A percentile compares a stretch with the other conserved stretches of the same genome.
phyloP scores from a whole-genome alignment of 2,113 vertebrate species.

The Agelaius phoeniceus region DNA sequence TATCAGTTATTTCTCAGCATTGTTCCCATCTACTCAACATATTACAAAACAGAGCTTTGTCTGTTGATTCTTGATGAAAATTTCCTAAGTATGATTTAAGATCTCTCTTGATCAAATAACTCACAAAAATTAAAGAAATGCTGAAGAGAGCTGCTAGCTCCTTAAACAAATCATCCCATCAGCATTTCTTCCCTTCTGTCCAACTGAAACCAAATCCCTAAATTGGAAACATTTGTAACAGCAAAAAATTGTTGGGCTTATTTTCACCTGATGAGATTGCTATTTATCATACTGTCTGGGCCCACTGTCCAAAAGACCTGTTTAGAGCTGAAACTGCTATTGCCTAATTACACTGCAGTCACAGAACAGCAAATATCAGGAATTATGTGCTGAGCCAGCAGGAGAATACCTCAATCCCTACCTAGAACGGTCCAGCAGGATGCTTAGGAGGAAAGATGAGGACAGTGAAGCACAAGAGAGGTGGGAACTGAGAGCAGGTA shows the following conservation, averaged over 20 bases:
- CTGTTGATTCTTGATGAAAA: background rate
- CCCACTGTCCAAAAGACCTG: background rate
- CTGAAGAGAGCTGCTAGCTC: background rate
- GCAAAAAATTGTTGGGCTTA: background rate
- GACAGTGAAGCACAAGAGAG: background rate
- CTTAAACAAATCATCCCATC: background rate
- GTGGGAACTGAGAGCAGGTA: background rate
- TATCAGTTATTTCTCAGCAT: background rate
- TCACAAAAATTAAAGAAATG: background rate
- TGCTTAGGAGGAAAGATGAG: accelerated
- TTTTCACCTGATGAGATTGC: background rate
- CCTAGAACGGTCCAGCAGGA: background rate
- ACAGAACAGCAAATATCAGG: background rate
- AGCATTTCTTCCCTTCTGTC: background rate
- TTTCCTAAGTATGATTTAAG: background rate
- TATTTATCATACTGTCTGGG: background rate
- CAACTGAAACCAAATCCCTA: background rate
- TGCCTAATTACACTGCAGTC: background rate
- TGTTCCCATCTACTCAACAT: background rate
- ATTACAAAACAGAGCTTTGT: background rate
- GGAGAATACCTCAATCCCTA: background rate
- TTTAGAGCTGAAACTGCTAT: background rate
- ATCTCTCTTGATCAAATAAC: background rate
- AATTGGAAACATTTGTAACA: background rate
- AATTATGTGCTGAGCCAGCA: background rate